Conservation (phyloP, 2,797 vertebrate genomes). For the Alosa sapidissima region DNA sequence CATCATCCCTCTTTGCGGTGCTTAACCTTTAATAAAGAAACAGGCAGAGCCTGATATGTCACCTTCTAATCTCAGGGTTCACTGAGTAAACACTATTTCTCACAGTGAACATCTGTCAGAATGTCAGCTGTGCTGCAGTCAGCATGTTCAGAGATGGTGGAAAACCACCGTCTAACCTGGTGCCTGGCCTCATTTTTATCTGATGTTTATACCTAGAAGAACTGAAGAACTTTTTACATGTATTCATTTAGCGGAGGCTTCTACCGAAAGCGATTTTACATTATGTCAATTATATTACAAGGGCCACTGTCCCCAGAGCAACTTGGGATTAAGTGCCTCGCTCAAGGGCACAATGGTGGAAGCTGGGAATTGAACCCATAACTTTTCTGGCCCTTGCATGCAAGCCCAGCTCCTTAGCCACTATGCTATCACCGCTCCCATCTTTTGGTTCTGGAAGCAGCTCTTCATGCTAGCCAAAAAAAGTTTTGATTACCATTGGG, state of each 20-base stretch:
- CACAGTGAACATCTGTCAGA: not conserved
- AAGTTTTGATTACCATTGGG: not conserved
- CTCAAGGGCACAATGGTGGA: too few species aligned
- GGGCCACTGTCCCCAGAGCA: too few species aligned
- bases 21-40: not conserved
- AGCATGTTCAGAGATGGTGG: not conserved
- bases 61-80: constrained; percentile 27
- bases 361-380: too few species aligned
- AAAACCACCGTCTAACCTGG: not conserved
- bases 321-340: too few species aligned
- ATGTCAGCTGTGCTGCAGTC: not conserved
- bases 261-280: too few species aligned
- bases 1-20: constrained; percentile 35
- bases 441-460: not conserved
- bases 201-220: not conserved
- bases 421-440: too few species aligned
- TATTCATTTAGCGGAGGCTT: too few species aligned
- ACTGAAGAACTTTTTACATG: not conserved
- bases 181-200: not conserved
- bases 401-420: too few species aligned
- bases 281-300: too few species aligned
- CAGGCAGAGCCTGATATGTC: constrained; percentile 23
- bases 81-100: not conserved
- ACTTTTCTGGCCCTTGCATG: too few species aligned
- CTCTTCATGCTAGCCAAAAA: not conserved